Percentiles rank a stretch among this genome's conserved stretches.
Conservation (phyloP, 2,113 vertebrate species). For the Dasyornis broadbenti region DNA sequence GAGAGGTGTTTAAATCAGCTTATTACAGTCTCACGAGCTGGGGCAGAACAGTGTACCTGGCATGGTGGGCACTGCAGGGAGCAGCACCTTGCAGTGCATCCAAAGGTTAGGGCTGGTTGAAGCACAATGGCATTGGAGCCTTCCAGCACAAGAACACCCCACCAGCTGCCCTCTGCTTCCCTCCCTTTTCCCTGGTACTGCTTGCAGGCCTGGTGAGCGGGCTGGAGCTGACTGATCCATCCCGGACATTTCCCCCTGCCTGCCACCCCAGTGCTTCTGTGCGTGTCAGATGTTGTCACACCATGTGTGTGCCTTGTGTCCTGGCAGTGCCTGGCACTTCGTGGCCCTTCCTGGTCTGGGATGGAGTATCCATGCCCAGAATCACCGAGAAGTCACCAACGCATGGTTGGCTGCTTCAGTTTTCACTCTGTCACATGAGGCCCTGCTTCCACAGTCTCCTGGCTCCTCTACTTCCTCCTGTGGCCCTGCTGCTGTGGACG, state of each 20-base stretch:
- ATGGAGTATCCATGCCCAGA: neutral
- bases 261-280: too few relatives aligned
- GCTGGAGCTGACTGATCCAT: neutral
- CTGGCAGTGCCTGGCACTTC: neutral
- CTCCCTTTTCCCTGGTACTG: neutral
- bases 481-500: rapidly evolving
- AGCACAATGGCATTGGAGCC: neutral
- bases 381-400: rapidly evolving
- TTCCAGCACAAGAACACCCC: rapidly evolving
- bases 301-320: neutral
- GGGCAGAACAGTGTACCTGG: neutral
- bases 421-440: rapidly evolving
- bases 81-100: neutral
- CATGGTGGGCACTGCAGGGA: rapidly evolving
- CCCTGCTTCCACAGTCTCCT: neutral
- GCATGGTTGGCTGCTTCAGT: neutral
- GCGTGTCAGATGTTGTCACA: too few relatives aligned
- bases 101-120: neutral
- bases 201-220: neutral
- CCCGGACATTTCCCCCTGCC: neutral
- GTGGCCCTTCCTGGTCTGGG: neutral
- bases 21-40: neutral
- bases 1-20: neutral
- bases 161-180: neutral
- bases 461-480: neutral